These are phyloP conservation scores for Suricata suricatta DNA, from an alignment of 2,113 vertebrate genomes.

Conservation along the genomic window DNA sequence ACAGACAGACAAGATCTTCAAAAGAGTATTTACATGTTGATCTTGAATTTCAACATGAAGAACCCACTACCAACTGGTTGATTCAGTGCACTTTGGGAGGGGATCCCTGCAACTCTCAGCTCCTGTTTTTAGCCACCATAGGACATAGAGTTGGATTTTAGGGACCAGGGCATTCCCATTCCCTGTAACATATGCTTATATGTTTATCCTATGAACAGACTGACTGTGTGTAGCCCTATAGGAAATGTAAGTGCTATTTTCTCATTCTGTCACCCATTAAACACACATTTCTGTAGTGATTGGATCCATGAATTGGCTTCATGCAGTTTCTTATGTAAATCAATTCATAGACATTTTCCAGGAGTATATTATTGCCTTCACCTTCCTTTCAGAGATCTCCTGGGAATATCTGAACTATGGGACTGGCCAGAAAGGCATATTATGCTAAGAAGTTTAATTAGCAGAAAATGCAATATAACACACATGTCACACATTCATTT, in stretches of 20 bases:
- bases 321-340: neutral
- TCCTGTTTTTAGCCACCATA: neutral
- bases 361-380: neutral
- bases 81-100: neutral
- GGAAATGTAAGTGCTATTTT: constrained; percentile 34
- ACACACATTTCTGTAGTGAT: constrained; percentile 42
- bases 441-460: constrained; percentile 64
- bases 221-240: neutral
- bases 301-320: constrained; percentile 9
- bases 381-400: constrained; percentile 20
- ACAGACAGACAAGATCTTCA: neutral
- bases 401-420: constrained; percentile 33
- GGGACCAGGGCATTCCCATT: neutral
- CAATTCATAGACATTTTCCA: constrained; percentile 29
- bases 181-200: neutral
- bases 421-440: constrained; percentile 15
- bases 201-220: constrained; percentile 23
- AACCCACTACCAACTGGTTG: neutral
- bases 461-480: constrained; percentile 46
- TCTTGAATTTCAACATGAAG: neutral
- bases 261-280: neutral
- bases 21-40: neutral
- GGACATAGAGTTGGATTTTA: neutral
- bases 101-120: neutral
- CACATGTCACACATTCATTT: constrained; percentile 18